phyloP scores from a whole-genome alignment of 2,888 invertebrate genomes.

The Aporophyla lueneburgensis region DNA sequence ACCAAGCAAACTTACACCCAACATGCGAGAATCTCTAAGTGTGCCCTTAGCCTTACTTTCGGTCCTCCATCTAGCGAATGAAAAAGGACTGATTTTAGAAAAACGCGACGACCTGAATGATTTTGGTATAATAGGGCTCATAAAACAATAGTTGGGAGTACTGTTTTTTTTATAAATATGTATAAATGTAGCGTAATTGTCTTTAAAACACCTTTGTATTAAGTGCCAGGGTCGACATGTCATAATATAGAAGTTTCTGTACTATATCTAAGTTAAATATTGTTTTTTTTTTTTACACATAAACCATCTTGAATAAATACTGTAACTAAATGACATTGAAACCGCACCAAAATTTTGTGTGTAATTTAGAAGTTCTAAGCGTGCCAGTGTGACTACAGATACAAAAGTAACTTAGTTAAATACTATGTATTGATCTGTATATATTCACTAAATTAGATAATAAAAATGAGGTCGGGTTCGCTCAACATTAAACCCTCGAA shows the following conservation, averaged over 20 bases:
- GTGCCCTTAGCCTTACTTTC: slow-evolving; percentile 95
- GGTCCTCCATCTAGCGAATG: slow-evolving; percentile 96
- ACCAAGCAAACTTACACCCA: slow-evolving; percentile 90
- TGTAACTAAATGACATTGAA: not conserved
- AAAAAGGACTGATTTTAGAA: slow-evolving; percentile 92
- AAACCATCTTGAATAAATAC: not conserved
- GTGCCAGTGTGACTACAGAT: not conserved
- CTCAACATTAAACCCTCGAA: not conserved
- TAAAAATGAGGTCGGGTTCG: not conserved
- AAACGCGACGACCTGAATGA: slow-evolving; percentile 89
- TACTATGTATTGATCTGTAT: not conserved
- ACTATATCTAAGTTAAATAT: not conserved
- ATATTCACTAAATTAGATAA: not conserved
- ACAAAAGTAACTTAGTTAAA: not conserved
- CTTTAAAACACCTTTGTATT: slow-evolving; percentile 1
- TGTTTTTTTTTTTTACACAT: not conserved
- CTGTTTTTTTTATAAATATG: slow-evolving; percentile 9
- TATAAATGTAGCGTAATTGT: slow-evolving; percentile 38
- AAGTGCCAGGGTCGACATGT: not conserved
- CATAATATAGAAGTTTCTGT: not conserved
- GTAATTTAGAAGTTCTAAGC: not conserved
- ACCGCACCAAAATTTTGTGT: not conserved
- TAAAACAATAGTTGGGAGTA: slow-evolving; percentile 72
- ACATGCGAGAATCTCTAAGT: slow-evolving; percentile 94
- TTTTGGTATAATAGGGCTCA: slow-evolving; percentile 86